Base-by-base conservation (phyloP, 2,797 vertebrate species). In the Myioborus miniatus region DNA sequence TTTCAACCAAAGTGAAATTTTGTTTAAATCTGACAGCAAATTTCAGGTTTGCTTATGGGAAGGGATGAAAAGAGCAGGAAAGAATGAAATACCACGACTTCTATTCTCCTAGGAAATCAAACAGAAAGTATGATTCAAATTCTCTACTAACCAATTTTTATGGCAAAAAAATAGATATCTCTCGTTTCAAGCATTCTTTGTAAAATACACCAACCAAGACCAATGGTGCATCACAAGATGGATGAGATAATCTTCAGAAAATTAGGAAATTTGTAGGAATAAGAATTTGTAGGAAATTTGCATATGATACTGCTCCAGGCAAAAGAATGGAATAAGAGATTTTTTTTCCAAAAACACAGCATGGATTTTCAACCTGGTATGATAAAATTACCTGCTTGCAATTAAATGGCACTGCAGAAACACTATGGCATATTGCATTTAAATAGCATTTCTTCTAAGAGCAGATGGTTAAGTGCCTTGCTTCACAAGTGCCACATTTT, bases 361-460 rank as follows among this genome's bases (percentile, higher is more conserved):
- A 39, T n/a, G 9, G 62, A 53, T 83, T 92, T 83, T 90, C 53
- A 75, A 30, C 15, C 10, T 39, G 3, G 4, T 50, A 43, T 58
- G 39, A 83, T 47, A 83, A 30, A 88, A 86, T 53, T 75, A 34
- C 20, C n/a, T 36, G 4, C 41, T 50, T 72, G 74, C n/a, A 62
- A 50, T 76, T 83, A 58, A 58, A 52, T 55, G 17, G 17, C 43
- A 64, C 24, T 83, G 23, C 18, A 75, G 9, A 90, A 75, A 22
- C 3, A 46, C 37, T 49, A 29, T 3, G 62, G 12, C 6, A 8
- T 62, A 46, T 36, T 68, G 9, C 20, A 71, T 84, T 80, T 86
- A 84, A 89, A 81, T 23, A 50, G 8, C 8, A 32, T 11, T 87
- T 83, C 77, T 81, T 64, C 44, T 62, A 65, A 79, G n/a, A 83